Evolutionary conservation across 37 sponge, comb jelly and placozoan species (phyloP).

Genomic region (Dysidea cf. avara): DNA sequence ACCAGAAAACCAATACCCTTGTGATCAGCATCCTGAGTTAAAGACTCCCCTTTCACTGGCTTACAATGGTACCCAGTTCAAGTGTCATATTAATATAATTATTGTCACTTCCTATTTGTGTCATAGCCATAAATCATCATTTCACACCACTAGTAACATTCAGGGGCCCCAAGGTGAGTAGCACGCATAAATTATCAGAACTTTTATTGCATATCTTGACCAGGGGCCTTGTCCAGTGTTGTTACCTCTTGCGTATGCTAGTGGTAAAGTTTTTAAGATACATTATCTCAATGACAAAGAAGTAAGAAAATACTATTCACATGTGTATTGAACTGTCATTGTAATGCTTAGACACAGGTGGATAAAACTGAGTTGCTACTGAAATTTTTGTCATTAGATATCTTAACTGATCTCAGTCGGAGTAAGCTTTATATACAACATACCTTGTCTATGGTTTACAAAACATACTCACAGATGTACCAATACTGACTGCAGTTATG

Average conservation of each 20-base stretch:
- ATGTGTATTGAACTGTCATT: background rate
- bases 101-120: conserved; percentile 5
- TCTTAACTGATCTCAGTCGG: background rate
- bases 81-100: no score
- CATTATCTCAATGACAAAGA: conserved; percentile 41
- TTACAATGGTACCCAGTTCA: conserved; percentile 41
- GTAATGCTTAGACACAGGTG: background rate
- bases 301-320: conserved; percentile 2
- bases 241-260: conserved; percentile 17
- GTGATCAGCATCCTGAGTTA: conserved; percentile 45
- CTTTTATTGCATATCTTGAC: background rate
- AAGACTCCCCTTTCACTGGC: conserved; percentile 53
- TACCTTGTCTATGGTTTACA: no score
- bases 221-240: conserved; percentile 59
- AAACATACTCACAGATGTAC: background rate
- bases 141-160: conserved; percentile 58
- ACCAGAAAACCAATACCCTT: conserved; percentile 11
- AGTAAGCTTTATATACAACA: background rate
- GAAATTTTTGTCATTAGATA: background rate
- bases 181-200: background rate
- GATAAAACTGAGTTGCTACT: background rate
- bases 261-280: conserved; percentile 12
- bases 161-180: conserved; percentile 34
- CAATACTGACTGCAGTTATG: conserved; percentile 30
- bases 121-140: conserved; percentile 20